These are phyloP conservation scores for Zaprionus kolodkinae DNA, from an alignment of 1,140 invertebrate species.

Conservation along the genomic window DNA sequence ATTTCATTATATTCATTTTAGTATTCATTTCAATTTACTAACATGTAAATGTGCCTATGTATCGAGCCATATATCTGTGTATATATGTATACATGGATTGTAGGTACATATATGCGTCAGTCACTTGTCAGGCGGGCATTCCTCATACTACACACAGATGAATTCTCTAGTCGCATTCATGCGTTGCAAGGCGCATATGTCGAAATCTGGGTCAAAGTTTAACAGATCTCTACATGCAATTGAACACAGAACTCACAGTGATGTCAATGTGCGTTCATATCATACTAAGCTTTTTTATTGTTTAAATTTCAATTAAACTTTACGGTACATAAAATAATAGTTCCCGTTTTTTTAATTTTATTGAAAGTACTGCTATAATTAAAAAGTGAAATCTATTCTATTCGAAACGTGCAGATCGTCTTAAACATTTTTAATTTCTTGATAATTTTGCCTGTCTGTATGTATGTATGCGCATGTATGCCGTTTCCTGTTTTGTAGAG, in stretches of 20 bases:
- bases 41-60: constrained; percentile 5
- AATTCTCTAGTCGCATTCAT: constrained; percentile 29
- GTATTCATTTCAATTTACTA: constrained; percentile 8
- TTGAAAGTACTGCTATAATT: not conserved
- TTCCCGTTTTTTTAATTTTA: not conserved
- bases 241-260: not conserved
- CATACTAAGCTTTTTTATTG: too few relatives aligned
- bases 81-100: not conserved
- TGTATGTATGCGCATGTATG: not conserved
- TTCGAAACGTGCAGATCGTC: constrained; percentile 4
- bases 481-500: constrained; percentile 35
- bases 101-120: not conserved
- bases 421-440: constrained; percentile 6
- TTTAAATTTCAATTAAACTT: too few relatives aligned
- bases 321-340: too few relatives aligned
- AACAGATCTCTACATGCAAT: constrained; percentile 9
- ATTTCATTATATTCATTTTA: constrained; percentile 13
- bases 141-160: constrained; percentile 8
- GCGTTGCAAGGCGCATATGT: constrained; percentile 27
- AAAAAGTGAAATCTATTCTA: not conserved
- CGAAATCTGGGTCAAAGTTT: constrained; percentile 44
- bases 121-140: constrained; percentile 11
- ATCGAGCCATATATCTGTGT: constrained; percentile 17
- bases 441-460: not conserved
- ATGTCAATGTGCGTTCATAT: not conserved